phyloP scores from a whole-genome alignment of 2,888 invertebrate species.

The Eutolmus rufibarbis region DNA sequence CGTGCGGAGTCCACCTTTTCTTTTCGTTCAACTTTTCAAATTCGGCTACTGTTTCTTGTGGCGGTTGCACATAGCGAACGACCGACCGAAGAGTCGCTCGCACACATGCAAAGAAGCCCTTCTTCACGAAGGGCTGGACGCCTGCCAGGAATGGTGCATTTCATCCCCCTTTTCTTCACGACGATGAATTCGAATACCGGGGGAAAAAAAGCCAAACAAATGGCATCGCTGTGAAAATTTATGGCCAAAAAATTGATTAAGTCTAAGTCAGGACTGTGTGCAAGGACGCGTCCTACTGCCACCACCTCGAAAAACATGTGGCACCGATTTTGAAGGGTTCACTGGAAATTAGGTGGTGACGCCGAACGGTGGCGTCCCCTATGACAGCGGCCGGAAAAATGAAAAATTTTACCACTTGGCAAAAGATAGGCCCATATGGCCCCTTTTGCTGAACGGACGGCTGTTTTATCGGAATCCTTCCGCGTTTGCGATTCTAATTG shows the following conservation, averaged over 20 bases:
- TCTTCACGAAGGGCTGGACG: conserved; percentile 1
- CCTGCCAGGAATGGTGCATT: conserved; percentile 36
- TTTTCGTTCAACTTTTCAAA: conserved; percentile 11
- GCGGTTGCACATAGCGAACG: background rate
- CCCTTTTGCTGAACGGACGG: background rate
- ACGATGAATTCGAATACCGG: background rate
- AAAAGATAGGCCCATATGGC: conserved; percentile 27
- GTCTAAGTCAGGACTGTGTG: conserved; percentile 8
- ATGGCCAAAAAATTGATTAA: conserved; percentile 41
- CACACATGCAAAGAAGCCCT: background rate
- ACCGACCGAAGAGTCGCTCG: background rate
- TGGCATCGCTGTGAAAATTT: conserved; percentile 28
- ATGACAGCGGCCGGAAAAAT: background rate
- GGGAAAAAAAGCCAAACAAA: conserved; percentile 23
- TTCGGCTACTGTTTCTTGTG: conserved; percentile 25
- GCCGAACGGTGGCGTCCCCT: background rate
- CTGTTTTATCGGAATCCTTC: background rate
- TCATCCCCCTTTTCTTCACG: conserved; percentile 29
- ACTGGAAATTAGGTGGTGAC: conserved; percentile 18
- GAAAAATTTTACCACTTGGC: conserved; percentile 31
- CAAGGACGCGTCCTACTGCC: background rate
- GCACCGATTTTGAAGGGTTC: conserved; percentile 22
- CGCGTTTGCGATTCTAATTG: conserved; percentile 23
- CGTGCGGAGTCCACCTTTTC: conserved; percentile 37
- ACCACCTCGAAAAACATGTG: background rate